A percentile compares a stretch with the other conserved stretches of the same genome.
Conservation (phyloP, 2,797 vertebrate genomes). For the Coilia nasus region DNA sequence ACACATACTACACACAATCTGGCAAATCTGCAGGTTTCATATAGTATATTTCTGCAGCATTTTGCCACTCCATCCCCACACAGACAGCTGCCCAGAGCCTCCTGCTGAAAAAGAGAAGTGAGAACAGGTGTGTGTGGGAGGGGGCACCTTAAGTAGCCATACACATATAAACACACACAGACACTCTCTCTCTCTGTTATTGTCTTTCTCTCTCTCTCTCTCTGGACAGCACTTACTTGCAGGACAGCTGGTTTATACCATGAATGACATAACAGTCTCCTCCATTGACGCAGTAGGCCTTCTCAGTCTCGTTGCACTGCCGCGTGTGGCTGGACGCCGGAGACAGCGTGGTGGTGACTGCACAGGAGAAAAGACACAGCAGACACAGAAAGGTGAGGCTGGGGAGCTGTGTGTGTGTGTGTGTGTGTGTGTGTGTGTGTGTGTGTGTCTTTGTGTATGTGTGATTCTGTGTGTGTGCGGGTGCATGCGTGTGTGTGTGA, state of each 20-base stretch:
- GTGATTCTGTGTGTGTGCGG: background rate
- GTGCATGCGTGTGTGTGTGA: background rate
- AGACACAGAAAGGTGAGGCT: too few relatives aligned
- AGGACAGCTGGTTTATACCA: slow-evolving; percentile 95
- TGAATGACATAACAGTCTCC: slow-evolving; percentile 99
- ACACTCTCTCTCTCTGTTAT: slow-evolving; percentile 4
- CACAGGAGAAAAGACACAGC: background rate
- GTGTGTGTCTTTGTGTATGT: background rate
- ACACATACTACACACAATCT: background rate
- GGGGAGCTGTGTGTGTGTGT: background rate
- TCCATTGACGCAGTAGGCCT: slow-evolving; percentile 93
- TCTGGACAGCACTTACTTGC: slow-evolving; percentile 88
- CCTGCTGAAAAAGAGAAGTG: background rate
- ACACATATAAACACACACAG: background rate
- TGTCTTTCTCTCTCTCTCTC: too few relatives aligned
- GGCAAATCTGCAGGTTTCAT: background rate
- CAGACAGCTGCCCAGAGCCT: background rate
- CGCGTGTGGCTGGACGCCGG: slow-evolving; percentile 89
- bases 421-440: background rate
- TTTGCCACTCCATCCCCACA: background rate
- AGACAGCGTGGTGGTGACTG: slow-evolving; percentile 88
- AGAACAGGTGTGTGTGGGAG: slow-evolving; percentile 29
- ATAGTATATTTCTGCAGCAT: background rate
- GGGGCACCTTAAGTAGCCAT: slow-evolving; percentile 1
- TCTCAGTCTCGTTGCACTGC: slow-evolving; percentile 96